Percentiles rank a stretch among this genome's conserved stretches.
Evolutionary conservation across 2,113 vertebrate genomes (phyloP).

Genomic region (Rhipidura dahli): DNA sequence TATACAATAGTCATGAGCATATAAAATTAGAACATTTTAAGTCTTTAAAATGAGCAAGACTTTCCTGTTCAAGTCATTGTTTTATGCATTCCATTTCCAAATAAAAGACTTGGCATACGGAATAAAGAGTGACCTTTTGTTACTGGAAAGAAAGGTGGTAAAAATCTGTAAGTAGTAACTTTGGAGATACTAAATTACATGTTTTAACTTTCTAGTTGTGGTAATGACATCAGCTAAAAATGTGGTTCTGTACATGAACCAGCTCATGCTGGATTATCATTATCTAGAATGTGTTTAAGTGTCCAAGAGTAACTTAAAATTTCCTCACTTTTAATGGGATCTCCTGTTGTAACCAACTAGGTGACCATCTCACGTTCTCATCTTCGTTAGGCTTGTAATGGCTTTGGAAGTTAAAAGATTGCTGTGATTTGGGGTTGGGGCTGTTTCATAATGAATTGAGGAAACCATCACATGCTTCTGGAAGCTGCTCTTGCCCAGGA

Average conservation of each 20-base stretch:
- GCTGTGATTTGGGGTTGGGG: not conserved
- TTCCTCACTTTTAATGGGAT: not conserved
- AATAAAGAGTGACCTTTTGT: not conserved
- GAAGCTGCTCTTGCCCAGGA: not conserved
- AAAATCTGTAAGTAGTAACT: not conserved
- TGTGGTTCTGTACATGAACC: not conserved
- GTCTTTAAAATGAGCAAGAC: not conserved
- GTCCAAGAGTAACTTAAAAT: not conserved
- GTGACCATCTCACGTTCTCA: not conserved
- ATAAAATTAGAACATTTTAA: not conserved
- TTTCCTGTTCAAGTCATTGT: constrained; percentile 12
- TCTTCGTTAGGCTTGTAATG: not conserved
- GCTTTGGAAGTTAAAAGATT: not conserved
- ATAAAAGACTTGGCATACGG: not conserved
- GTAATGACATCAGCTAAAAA: not conserved
- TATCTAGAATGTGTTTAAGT: not conserved
- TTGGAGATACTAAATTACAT: not conserved
- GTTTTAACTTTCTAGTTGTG: not conserved
- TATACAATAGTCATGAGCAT: not conserved
- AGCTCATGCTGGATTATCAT: not conserved
- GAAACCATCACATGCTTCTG: not conserved
- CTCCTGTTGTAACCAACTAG: not conserved
- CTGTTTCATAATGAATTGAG: not conserved
- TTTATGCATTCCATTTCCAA: constrained; percentile 42
- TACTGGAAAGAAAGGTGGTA: not conserved